Base-by-base conservation (phyloP, 1,140 invertebrate genomes). In the Cherax destructor region DNA sequence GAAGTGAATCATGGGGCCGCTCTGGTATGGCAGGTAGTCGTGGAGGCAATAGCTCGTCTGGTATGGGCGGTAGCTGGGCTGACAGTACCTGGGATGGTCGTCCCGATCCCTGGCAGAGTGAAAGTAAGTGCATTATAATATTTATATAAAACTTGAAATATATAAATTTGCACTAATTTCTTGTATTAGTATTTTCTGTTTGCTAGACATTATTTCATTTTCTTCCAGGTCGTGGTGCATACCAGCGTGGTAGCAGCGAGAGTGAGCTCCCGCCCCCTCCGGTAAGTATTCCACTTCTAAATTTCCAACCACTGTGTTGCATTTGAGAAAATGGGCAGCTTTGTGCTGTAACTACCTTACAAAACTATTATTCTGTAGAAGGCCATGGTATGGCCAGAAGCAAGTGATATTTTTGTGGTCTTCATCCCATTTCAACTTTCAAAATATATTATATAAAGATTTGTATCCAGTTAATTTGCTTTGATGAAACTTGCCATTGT, bases 21-120 rank as follows among this genome's bases (percentile, higher is more conserved):
- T 83, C 88, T 41, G 84, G 76, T 50, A 77, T 77, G 81, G 85
- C 49, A 65, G 78, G 83, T 47, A 86, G 83, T 77, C 84, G 83
- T 30, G 81, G 83, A n/a, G 78, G 85, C 41, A 76, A 81, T 88
- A 72, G 72, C 59, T 56, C 78, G 9, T 77, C 78, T 59, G 88
- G 83, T 30, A 56, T 78, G 47, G 74, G 30, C 78, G 84, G 83
- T 94, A 95, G 78, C 56, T 89, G 90, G 92, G 92, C 78, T 30
- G 85, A 88, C 52, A 79, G 83, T 52, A 65, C 13, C 24, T 91
- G 88, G 88, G 88, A 91, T 91, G 76, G 83, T 61, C 88, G 88
- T 65, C 88, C 88, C 18, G 88, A 91, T 72, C 88, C 88, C 50
- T 91, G 88, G 88, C 88, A 91, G 88, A 85, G 81, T 91, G 88